These are phyloP conservation scores for Pitta sordida DNA, from an alignment of 2,113 vertebrate genomes.

Conservation along the genomic window DNA sequence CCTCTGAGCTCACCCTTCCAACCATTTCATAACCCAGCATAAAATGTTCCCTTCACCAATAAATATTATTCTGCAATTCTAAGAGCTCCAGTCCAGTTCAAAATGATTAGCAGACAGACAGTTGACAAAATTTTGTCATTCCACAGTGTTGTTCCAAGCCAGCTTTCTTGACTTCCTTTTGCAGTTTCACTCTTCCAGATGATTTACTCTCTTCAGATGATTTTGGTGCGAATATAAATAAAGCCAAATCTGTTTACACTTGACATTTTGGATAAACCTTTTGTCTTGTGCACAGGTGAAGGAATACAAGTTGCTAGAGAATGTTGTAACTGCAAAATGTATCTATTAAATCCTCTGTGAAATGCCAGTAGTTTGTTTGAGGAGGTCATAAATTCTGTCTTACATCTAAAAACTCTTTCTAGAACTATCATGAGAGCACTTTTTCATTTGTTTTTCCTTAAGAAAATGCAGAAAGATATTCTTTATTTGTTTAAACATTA, in stretches of 20 bases:
- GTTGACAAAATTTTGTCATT: not conserved
- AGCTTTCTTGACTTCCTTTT: not conserved
- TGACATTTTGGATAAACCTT: not conserved
- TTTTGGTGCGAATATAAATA: not conserved
- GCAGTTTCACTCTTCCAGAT: not conserved
- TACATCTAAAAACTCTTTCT: not conserved
- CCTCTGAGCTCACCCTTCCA: too few species aligned
- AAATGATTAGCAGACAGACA: not conserved
- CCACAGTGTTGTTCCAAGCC: not conserved
- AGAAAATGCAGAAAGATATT: not conserved
- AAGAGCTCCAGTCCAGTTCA: not conserved
- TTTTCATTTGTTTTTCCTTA: not conserved
- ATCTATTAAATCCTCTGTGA: not conserved
- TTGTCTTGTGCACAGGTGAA: not conserved
- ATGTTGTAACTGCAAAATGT: not conserved
- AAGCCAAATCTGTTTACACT: not conserved
- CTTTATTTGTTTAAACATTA: not conserved
- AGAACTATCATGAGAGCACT: not conserved
- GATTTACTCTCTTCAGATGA: not conserved
- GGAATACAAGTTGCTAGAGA: not conserved
- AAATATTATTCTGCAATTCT: not conserved
- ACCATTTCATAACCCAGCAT: too few species aligned
- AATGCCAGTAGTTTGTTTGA: not conserved
- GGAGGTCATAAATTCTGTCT: not conserved
- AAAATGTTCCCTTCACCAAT: too few species aligned